Base-by-base conservation (phyloP, 2,113 vertebrate genomes). In the Psittacula cyanocephala region DNA sequence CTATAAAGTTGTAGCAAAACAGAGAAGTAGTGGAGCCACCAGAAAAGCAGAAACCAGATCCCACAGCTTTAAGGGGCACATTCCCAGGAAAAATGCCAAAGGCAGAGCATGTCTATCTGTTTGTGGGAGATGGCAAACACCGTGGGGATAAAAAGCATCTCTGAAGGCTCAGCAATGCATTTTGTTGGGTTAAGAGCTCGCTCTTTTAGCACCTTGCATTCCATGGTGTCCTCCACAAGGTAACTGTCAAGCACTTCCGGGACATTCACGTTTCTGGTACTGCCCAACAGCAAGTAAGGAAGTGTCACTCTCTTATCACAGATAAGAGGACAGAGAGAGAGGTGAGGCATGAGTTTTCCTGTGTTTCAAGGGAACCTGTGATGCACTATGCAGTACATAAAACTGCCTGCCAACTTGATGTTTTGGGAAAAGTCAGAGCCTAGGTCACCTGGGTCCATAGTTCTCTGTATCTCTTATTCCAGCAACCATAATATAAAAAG, bases 81-180 rank as follows among this genome's bases (percentile, higher is more conserved):
- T 60, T 95, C 33, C 18, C 43, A 71, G 79, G 75, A 60, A 44
- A 31, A 75, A 49, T 23, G 19, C 15, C 31, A 35, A 85, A 37
- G 43, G 4, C 10, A 50, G 50, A 60, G n/a, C 0, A 0, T 10
- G 25, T 20, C 47, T 79, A 20, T 46, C 39, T 5, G 1, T 35
- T 79, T 49, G 13, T 46, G 17, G 7, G 23, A 57, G 72, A 15
- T 25, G 39, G 46, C 8, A 50, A 63, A 22, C 6, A 2, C 6
- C 7, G 13, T 67, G 43, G 28, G 7, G 39, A 53, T 43, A 37
- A 70, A 57, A 28, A 49, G 7, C 29, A 27, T 46, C 11, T 84
- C 55, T 53, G 72, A 67, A 71, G 33, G 50, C 16, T 91, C 37
- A 72, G 85, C 39, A 53, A 2, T 14, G 8, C 17, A 28, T 41